Percentiles rank a stretch among this genome's conserved stretches.
phyloP scores from a whole-genome alignment of 2,113 vertebrate genomes.

The Anser cygnoides region DNA sequence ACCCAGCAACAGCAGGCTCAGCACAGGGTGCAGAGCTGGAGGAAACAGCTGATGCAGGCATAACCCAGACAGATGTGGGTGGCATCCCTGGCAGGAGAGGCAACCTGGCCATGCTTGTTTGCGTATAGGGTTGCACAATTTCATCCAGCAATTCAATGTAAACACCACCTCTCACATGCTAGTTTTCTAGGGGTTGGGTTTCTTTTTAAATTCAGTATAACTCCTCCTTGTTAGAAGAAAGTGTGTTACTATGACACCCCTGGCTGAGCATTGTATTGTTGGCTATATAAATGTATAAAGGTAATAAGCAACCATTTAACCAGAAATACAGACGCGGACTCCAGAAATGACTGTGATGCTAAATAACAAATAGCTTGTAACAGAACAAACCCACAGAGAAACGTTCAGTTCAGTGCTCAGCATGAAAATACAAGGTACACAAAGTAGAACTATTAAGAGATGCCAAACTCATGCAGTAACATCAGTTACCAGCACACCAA shows the following conservation, averaged over 20 bases:
- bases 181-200: neutral
- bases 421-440: neutral
- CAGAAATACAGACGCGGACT: neutral
- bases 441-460: neutral
- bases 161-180: neutral
- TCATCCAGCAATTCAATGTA: neutral
- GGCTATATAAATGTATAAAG: neutral
- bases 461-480: neutral
- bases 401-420: neutral
- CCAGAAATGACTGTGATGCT: neutral
- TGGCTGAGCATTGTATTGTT: neutral
- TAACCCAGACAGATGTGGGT: slow-evolving; percentile 46
- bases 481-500: neutral
- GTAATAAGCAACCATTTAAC: neutral
- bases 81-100: slow-evolving; percentile 35
- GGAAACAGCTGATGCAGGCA: slow-evolving; percentile 47
- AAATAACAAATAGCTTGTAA: neutral
- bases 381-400: neutral
- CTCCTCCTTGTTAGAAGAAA: neutral
- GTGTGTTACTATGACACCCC: neutral
- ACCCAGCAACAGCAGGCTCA: slow-evolving; percentile 36
- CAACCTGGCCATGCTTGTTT: neutral
- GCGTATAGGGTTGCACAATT: slow-evolving; percentile 30
- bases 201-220: neutral
- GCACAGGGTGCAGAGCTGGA: neutral